Conservation (phyloP, 2,888 invertebrate species). For the Branchipolynoe longqiensis region DNA sequence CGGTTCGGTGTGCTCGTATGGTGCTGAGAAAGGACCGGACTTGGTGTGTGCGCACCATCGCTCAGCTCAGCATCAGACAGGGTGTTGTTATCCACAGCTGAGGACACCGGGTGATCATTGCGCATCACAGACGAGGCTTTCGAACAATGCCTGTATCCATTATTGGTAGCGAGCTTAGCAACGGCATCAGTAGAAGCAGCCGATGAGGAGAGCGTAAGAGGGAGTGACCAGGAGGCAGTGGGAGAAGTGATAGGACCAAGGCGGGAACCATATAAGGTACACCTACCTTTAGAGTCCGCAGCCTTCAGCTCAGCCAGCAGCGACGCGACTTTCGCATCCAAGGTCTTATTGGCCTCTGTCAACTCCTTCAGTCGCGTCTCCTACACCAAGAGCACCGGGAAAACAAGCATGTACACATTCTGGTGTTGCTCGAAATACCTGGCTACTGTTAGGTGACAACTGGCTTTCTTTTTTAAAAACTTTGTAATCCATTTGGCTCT, state of each 20-base stretch:
- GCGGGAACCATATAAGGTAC: slow-evolving; percentile 4
- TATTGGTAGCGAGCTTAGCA: not conserved
- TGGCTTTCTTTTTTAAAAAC: not conserved
- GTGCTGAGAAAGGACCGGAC: not conserved
- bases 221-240: slow-evolving; percentile 18
- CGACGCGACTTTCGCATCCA: slow-evolving; percentile 18
- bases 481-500: no score
- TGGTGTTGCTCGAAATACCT: no score
- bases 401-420: no score
- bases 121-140: not conserved
- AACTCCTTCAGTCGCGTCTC: not conserved
- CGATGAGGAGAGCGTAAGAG: not conserved
- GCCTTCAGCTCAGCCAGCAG: slow-evolving; percentile 35
- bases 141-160: not conserved
- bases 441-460: no score
- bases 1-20: slow-evolving; percentile 4
- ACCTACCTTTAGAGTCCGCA: slow-evolving; percentile 35
- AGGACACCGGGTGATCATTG: not conserved
- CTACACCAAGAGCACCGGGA: not conserved
- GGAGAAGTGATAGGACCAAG: slow-evolving; percentile 24
- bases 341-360: not conserved
- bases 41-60: not conserved
- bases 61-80: slow-evolving; percentile 3
- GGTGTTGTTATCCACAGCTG: not conserved
- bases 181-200: not conserved